These are phyloP conservation scores for Andrena bucephala DNA, from an alignment of 2,888 invertebrate species.

Conservation along the genomic window DNA sequence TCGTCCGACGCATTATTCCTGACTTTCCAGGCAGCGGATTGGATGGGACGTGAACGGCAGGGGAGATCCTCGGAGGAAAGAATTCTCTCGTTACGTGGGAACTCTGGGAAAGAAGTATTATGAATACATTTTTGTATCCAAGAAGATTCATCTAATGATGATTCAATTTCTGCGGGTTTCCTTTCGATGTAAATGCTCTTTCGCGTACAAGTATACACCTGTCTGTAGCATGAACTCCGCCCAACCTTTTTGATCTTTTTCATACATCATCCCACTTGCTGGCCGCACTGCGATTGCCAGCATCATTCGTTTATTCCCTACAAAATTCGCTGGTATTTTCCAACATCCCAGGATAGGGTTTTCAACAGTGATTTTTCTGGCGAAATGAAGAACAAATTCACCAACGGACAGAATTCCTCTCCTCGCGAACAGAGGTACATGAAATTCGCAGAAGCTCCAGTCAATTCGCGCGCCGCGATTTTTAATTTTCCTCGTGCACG, in stretches of 20 bases:
- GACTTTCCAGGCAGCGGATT: not conserved
- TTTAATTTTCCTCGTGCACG: not conserved
- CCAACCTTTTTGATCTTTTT: too few relatives aligned
- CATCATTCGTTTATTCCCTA: too few relatives aligned
- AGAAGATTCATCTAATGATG: too few relatives aligned
- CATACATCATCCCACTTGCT: too few relatives aligned
- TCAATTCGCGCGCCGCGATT: not conserved
- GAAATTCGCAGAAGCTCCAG: not conserved
- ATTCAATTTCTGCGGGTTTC: too few relatives aligned
- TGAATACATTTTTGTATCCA: not conserved
- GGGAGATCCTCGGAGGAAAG: not conserved
- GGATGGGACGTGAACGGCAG: not conserved
- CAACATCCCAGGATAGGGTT: not conserved
- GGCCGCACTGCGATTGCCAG: too few relatives aligned
- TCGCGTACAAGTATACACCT: too few relatives aligned
- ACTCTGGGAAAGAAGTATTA: not conserved
- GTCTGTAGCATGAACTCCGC: too few relatives aligned
- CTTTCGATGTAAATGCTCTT: too few relatives aligned
- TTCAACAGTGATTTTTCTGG: not conserved
- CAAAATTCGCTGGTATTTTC: not conserved
- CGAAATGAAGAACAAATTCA: not conserved
- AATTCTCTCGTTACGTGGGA: constrained; percentile 13
- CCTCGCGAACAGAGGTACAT: not conserved
- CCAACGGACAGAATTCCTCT: not conserved
- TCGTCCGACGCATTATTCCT: not conserved